Base-by-base conservation (phyloP, 2,888 invertebrate species). In the Hedya salicella region DNA sequence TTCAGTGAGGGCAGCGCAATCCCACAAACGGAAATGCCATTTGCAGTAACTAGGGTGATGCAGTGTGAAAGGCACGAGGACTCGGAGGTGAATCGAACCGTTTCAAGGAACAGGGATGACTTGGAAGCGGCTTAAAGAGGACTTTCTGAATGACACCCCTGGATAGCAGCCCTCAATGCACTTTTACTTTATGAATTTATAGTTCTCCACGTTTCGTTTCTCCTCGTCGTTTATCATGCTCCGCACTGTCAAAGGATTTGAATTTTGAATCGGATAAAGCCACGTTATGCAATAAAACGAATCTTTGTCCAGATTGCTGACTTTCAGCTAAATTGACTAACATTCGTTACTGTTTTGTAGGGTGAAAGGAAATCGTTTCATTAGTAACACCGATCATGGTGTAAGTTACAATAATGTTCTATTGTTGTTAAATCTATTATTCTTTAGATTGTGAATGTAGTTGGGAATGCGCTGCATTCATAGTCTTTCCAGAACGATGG, bases 141-240 rank as follows among this genome's bases (percentile, higher is more conserved):
- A n/a, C n/a, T n/a, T n/a, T n/a, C n/a, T n/a, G n/a, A n/a, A n/a
- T n/a, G n/a, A n/a, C n/a, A n/a, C 25, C 6, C 5, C 25, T 25
- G 84, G 80, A 84, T 83, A 82, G 80, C 77, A 74, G 76, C 77
- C 70, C 79, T 85, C 81, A 76, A 75, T 87, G 86, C 86, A 83
- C 81, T 88, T 85, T 87, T 83, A 75, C 78, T 75, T 79, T 79
- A 80, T 81, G 80, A 82, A 83, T 82, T 81, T 80, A 81, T 83
- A 80, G 81, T 80, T 78, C 76, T 75, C 81, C 78, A 80, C 80
- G 82, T 82, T 82, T 80, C 80, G 74, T 81, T 82, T 78, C 76
- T 77, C 76, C 71, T 69, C 73, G 78, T 82, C 82, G 80, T 88
- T 84, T 84, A 80, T 86, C 84, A 83, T 78, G 72, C 71, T 69